A percentile compares a stretch with the other conserved stretches of the same genome.
Evolutionary conservation across 2,113 vertebrate genomes (phyloP).

Genomic region (Nibea albiflora): DNA sequence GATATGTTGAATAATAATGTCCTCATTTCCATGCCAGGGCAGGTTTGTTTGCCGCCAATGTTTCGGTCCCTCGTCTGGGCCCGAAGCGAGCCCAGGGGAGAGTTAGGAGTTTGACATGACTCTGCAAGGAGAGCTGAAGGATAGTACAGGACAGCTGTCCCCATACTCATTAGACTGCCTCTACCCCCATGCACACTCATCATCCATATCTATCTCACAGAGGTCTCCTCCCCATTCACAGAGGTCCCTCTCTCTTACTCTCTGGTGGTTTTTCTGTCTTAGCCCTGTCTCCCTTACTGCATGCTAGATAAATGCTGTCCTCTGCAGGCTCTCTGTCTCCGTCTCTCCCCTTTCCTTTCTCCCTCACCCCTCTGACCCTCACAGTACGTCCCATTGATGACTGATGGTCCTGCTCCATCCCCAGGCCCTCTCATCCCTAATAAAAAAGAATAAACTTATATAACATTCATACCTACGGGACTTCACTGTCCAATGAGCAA

Average conservation of each 20-base stretch:
- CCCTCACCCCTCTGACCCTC: slow-evolving; percentile 48
- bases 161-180: slow-evolving; percentile 66
- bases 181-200: slow-evolving; percentile 33
- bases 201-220: slow-evolving; percentile 42
- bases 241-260: slow-evolving; percentile 26
- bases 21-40: slow-evolving; percentile 28
- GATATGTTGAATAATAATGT: slow-evolving; percentile 38
- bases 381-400: slow-evolving; percentile 47
- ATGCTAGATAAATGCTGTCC: slow-evolving; percentile 55
- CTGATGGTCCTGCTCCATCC: slow-evolving; percentile 49
- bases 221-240: slow-evolving; percentile 36
- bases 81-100: slow-evolving; percentile 50
- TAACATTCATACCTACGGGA: slow-evolving; percentile 54
- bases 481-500: slow-evolving; percentile 16
- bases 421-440: slow-evolving; percentile 44
- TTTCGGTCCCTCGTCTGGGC: slow-evolving; percentile 20
- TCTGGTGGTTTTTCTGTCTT: slow-evolving; percentile 35
- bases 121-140: slow-evolving; percentile 72
- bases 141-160: slow-evolving; percentile 55
- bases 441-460: slow-evolving; percentile 65
- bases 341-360: slow-evolving; percentile 25
- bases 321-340: slow-evolving; percentile 49
- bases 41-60: slow-evolving; percentile 28
- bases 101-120: slow-evolving; percentile 51
- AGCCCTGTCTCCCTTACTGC: slow-evolving; percentile 17